Evolutionary conservation across 2,113 vertebrate species (phyloP), one percentile per base, ranked within the genome.

Genomic region (Heterotilapia buettikoferi): DNA sequence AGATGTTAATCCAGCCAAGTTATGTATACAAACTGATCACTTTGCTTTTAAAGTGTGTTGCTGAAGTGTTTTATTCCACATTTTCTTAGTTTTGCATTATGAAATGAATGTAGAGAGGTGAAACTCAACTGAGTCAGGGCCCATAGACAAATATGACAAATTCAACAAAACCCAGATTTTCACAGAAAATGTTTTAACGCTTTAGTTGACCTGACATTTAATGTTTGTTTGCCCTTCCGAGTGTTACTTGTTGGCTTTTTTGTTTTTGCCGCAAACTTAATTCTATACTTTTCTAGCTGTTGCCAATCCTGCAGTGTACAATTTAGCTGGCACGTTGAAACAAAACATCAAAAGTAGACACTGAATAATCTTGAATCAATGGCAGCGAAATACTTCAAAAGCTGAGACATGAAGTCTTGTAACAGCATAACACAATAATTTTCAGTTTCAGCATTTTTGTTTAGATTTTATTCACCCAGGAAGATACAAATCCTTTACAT

Each of bases 61-160:
- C 29, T 33, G n/a, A 90, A 29, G 14, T 40, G n/a, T 18, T 43
- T 82, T 57, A 29, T 29, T 13, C 2, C 13, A 40, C 47, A 45
- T 86, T 59, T 33, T 88, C 73, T 91, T 90, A 81, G 80, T 87
- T 88, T 88, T 33, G 47, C 61, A 36, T 82, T 45, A 38, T 82
- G 80, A 26, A 66, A 47, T 84, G 56, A 68, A 79, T 84, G 54
- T 82, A 21, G 38, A 71, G 24, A 19, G 43, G 5, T 71, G 24
- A 84, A 79, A 24, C 84, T 29, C 71, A 78, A 31, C 52, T 10
- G 21, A 38, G 38, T 82, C 33, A 3, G 26, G 57, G 38, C 61
- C 73, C 36, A 14, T 2, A 52, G 21, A 59, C 53, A 63, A 50
- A 66, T 31, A 3, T 80, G 7, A 80, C 11, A 53, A 19, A 76